Conservation (phyloP, 2,113 vertebrate genomes). For the Phocoena sinus region DNA sequence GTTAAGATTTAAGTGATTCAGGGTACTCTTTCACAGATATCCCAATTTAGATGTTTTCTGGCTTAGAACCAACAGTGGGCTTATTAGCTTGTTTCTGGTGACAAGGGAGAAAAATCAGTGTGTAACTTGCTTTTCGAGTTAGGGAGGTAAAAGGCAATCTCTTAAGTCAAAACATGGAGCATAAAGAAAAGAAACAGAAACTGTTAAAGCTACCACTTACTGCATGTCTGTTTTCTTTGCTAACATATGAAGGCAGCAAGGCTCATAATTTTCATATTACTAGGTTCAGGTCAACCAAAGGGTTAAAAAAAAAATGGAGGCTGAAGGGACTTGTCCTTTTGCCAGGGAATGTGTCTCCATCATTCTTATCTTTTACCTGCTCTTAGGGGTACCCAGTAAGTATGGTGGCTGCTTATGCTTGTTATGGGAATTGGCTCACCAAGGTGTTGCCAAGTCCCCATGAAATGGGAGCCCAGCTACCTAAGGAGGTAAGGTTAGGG, state of each 20-base stretch:
- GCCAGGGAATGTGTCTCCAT: neutral
- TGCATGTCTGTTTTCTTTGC: neutral
- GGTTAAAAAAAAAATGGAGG: neutral
- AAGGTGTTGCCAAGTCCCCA: neutral
- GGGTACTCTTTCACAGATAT: neutral
- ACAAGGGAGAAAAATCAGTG: neutral
- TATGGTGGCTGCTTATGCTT: neutral
- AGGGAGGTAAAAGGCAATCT: neutral
- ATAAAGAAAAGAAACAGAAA: neutral
- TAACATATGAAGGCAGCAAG: neutral
- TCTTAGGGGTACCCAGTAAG: neutral
- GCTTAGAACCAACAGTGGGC: neutral
- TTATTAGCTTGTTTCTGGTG: neutral
- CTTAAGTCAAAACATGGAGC: neutral
- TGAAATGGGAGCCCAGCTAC: neutral
- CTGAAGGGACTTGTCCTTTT: neutral
- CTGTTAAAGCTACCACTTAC: neutral
- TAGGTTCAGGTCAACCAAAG: neutral
- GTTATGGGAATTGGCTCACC: neutral
- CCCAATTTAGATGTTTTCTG: neutral
- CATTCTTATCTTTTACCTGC: neutral
- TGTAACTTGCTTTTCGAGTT: neutral
- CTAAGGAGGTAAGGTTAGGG: neutral
- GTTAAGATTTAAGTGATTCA: neutral
- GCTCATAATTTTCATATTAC: conserved; percentile 17